These are phyloP conservation scores for Uromys caudimaculatus DNA, from an alignment of 2,797 vertebrate genomes.

Conservation along the genomic window DNA sequence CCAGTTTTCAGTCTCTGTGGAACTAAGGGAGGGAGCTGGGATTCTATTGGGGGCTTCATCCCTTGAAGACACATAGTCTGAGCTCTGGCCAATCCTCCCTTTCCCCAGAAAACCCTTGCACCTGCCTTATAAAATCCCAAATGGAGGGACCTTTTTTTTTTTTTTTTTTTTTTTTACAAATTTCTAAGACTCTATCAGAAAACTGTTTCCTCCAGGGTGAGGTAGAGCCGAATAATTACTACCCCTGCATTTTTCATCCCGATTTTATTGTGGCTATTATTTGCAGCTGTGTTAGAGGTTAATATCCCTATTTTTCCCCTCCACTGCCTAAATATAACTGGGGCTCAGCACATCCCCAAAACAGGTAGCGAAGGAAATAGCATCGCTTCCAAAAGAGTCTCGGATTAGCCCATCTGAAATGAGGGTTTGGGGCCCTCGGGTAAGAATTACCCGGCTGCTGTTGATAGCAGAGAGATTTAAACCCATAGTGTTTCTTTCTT, in stretches of 20 bases:
- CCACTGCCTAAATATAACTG: constrained; percentile 86
- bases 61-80: not conserved
- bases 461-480: constrained; percentile 76
- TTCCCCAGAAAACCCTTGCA: not conserved
- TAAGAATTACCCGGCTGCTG: constrained; percentile 64
- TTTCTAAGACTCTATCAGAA: constrained; percentile 72
- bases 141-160: not conserved
- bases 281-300: constrained; percentile 89
- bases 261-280: constrained; percentile 89
- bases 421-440: constrained; percentile 45
- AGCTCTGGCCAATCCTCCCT: not conserved
- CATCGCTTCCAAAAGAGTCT: constrained; percentile 18
- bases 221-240: constrained; percentile 84
- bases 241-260: constrained; percentile 81
- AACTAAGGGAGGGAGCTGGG: not conserved
- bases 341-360: constrained; percentile 71
- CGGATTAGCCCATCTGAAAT: not conserved
- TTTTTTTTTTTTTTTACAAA: not conserved
- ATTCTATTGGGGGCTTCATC: not conserved
- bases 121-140: not conserved
- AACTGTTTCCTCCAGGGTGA: constrained; percentile 76
- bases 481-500: constrained; percentile 74
- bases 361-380: constrained; percentile 80
- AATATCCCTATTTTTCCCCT: constrained; percentile 87
- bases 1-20: constrained; percentile 30